These are phyloP conservation scores for Thumatha senex DNA, from an alignment of 2,888 invertebrate species.

Conservation along the genomic window DNA sequence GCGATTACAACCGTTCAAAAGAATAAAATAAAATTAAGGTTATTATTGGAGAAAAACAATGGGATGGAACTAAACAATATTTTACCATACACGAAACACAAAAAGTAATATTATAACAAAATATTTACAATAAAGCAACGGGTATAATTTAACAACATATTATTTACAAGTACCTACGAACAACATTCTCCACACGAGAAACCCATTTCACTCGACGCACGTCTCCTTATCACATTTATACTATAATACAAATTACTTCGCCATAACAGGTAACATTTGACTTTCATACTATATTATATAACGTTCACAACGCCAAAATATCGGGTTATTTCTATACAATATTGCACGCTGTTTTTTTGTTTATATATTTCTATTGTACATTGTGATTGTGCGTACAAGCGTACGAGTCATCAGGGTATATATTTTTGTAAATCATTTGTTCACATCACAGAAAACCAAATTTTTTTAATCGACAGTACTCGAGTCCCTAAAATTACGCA, in stretches of 20 bases:
- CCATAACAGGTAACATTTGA: conserved; percentile 84
- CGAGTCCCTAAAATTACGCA: conserved; percentile 53
- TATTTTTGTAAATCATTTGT: conserved; percentile 58
- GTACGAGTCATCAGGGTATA: conserved; percentile 57
- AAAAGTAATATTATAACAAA: conserved; percentile 70
- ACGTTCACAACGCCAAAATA: conserved; percentile 82
- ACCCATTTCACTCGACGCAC: conserved; percentile 55
- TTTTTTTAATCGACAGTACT: conserved; percentile 59
- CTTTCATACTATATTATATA: conserved; percentile 81
- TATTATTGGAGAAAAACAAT: conserved; percentile 39
- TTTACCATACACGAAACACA: conserved; percentile 65
- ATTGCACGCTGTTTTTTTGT: conserved; percentile 68
- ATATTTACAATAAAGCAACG: conserved; percentile 81
- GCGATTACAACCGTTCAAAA: conserved; percentile 42
- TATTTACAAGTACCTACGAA: conserved; percentile 71
- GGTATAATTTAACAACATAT: conserved; percentile 79
- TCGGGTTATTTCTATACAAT: conserved; percentile 79
- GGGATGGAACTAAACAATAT: conserved; percentile 56
- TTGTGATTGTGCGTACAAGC: conserved; percentile 60
- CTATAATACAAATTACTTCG: conserved; percentile 81
- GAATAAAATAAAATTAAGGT: conserved; percentile 36
- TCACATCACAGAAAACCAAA: conserved; percentile 70
- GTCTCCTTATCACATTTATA: conserved; percentile 42
- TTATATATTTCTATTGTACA: conserved; percentile 72
- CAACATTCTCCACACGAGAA: conserved; percentile 56